phyloP scores from a whole-genome alignment of 2,797 vertebrate species.

The Anas flavirostris region DNA sequence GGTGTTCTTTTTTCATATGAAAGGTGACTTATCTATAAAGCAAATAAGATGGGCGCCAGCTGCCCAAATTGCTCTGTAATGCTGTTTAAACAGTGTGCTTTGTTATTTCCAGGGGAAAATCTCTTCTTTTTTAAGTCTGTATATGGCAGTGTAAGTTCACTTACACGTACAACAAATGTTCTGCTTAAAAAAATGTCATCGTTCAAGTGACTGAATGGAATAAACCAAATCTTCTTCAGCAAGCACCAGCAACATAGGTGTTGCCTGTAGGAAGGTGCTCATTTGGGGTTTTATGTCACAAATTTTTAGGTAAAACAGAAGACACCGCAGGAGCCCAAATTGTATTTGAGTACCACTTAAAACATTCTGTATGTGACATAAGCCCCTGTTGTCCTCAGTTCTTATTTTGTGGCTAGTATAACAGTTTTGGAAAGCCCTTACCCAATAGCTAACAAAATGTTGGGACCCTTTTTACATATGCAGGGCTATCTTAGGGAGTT shows the following conservation, averaged over 20 bases:
- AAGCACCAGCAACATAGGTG: neutral
- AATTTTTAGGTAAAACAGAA: neutral
- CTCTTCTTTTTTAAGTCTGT: conserved; percentile 12
- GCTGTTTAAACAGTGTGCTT: conserved; percentile 51
- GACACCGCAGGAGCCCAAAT: neutral
- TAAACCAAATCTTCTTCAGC: neutral
- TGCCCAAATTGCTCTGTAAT: conserved; percentile 53
- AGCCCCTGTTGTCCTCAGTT: neutral
- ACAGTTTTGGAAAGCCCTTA: neutral
- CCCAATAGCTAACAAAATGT: neutral
- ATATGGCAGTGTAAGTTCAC: conserved; percentile 47
- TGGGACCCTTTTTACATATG: neutral
- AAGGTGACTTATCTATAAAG: conserved; percentile 55
- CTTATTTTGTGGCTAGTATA: neutral
- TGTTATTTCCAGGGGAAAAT: conserved; percentile 43
- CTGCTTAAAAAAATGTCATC: neutral
- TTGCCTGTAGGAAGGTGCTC: neutral
- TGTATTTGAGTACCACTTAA: neutral
- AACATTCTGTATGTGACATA: neutral
- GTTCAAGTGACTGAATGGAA: neutral
- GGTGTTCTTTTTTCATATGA: conserved; percentile 24
- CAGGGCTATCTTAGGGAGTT: neutral
- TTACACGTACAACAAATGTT: neutral
- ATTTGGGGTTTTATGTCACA: neutral
- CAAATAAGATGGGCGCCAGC: conserved; percentile 54